These are phyloP conservation scores for Luperina testacea DNA, from an alignment of 2,888 invertebrate genomes.

Conservation along the genomic window DNA sequence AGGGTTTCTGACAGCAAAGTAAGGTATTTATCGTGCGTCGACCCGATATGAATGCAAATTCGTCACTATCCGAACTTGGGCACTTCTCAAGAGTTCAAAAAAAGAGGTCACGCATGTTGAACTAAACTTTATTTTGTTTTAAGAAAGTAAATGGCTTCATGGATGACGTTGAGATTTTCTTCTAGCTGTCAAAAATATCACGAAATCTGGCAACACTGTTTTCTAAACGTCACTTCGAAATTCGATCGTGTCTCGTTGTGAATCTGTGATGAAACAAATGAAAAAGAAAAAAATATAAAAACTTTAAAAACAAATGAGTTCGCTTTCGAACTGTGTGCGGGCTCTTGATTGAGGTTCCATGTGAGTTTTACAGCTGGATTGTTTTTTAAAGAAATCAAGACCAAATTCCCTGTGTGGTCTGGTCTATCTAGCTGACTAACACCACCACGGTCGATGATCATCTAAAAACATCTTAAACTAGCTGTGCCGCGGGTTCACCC, in stretches of 20 bases:
- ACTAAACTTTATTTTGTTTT: neutral
- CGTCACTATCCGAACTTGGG: neutral
- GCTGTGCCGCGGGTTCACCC: too few species aligned
- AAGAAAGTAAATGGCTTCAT: neutral
- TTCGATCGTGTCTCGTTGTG: too few species aligned
- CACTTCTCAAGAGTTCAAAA: constrained; percentile 9
- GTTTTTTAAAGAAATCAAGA: too few species aligned
- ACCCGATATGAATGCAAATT: constrained; percentile 50
- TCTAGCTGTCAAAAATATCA: neutral
- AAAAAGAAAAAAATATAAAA: too few species aligned
- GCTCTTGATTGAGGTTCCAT: too few species aligned
- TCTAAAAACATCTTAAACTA: neutral
- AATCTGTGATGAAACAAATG: too few species aligned
- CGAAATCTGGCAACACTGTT: neutral
- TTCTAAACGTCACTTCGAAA: neutral
- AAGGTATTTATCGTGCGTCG: constrained; percentile 23
- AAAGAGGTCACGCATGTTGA: neutral
- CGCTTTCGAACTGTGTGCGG: too few species aligned
- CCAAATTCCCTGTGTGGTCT: too few species aligned
- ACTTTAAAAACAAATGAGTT: too few species aligned
- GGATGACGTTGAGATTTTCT: neutral
- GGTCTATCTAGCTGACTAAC: too few species aligned
- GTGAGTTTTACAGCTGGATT: too few species aligned
- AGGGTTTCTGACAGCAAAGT: neutral
- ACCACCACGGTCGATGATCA: neutral